Base-by-base conservation (phyloP, 2,888 invertebrate species). In the Timema podura region DNA sequence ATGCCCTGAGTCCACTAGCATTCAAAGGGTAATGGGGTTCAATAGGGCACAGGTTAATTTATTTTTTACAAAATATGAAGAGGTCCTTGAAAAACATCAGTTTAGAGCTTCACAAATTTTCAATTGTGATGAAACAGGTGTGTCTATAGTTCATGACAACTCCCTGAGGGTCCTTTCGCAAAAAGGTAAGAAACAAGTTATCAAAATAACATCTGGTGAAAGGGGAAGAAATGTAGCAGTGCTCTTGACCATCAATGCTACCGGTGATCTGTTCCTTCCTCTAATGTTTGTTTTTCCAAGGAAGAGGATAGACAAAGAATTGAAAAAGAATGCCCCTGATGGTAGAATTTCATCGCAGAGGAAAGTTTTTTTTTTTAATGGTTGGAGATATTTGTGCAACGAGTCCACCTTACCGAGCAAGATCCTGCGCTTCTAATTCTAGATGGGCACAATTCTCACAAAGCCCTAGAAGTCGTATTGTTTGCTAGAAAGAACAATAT, bases 1-100 rank as follows among this genome's bases (percentile, higher is more conserved):
- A n/a, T 57, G 11, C 10, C 15, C 68, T 1, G 59, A 70, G 9
- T 54, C 59, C 8, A 71, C 65, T 8, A 71, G 68, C 46, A 0
- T 65, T 10, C 44, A 44, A 15, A n/a, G 68, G 48, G 68, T 65
- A 15, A 46, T 11, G 10, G 70, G 73, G 0, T 75, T 76, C 67
- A 74, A 73, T 54, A 75, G 72, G 68, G 8, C 11, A 1, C 45
- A 49, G 47, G 67, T 67, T 46, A 46, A 48, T 54, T 9, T 51
- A 0, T 57, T 54, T 47, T 69, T 65, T 65, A 5, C 45, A 11
- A 69, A 69, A 46, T n/a, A 16, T 48, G 48, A 59, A 15, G 48
- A 61, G 13, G 30, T 70, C 9, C 6, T 46, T 11, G 8, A 9
- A 10, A 59, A 57, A 48, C n/a, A 61, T 30, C 10, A 8, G 0